A percentile compares a stretch with the other conserved stretches of the same genome.
These are phyloP conservation scores for Peromyscus melanophrys DNA, from an alignment of 2,797 vertebrate genomes.

Conservation along the genomic window DNA sequence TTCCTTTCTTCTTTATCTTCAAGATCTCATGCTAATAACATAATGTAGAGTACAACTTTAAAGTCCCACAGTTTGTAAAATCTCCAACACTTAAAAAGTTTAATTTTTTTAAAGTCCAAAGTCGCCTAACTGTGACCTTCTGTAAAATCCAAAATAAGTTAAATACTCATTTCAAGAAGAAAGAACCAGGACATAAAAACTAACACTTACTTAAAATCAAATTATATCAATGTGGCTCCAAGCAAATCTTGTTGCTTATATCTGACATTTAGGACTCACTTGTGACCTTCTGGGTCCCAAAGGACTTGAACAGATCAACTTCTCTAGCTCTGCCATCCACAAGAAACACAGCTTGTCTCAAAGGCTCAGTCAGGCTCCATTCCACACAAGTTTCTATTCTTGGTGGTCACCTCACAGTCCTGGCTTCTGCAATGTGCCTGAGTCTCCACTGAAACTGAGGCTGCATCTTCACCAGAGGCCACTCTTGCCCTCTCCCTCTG, in stretches of 20 bases:
- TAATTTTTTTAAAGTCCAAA: not conserved
- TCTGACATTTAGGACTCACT: not conserved
- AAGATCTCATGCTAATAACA: not conserved
- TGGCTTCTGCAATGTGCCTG: not conserved
- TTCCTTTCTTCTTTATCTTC: not conserved
- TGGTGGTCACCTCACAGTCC: not conserved
- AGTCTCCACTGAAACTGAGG: not conserved
- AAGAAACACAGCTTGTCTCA: not conserved
- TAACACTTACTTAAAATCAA: not conserved
- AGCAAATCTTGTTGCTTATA: not conserved
- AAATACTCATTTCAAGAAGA: not conserved
- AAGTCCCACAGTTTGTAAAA: not conserved
- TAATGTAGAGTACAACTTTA: not conserved
- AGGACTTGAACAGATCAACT: not conserved
- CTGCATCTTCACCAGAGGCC: not conserved
- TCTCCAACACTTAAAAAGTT: not conserved
- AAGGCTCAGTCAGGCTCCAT: not conserved
- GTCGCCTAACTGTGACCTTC: not conserved
- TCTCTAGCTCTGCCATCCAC: not conserved
- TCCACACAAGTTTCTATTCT: not conserved
- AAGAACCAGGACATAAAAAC: not conserved
- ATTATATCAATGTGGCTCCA: not conserved
- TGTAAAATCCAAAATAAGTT: not conserved
- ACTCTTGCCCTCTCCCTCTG: not conserved
- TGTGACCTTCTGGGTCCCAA: not conserved